These are phyloP conservation scores for Agelas oroides DNA, from an alignment of 37 sponge, comb jelly and placozoan genomes.

Conservation along the genomic window DNA sequence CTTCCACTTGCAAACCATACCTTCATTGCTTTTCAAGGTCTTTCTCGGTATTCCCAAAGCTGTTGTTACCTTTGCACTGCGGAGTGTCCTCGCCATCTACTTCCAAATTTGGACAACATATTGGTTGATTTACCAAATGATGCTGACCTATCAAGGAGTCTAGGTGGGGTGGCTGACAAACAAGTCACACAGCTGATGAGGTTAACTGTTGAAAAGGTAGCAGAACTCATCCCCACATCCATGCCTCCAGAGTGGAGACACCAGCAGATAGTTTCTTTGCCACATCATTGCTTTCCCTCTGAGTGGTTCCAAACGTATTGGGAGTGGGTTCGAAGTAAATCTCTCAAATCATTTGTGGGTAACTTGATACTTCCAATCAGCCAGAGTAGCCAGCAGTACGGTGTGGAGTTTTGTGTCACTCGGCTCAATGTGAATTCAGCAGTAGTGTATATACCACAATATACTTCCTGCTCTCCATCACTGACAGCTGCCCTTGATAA, in stretches of 20 bases:
- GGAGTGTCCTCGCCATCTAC: conserved; percentile 20
- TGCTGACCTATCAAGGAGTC: neutral
- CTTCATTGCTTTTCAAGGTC: conserved; percentile 31
- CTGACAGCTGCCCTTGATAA: conserved; percentile 3
- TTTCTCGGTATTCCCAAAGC: neutral
- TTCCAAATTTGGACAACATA: conserved; percentile 24
- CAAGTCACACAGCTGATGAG: conserved; percentile 18
- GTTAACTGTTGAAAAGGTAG: neutral
- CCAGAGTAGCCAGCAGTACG: neutral
- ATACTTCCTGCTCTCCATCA: neutral
- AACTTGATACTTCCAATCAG: conserved; percentile 19
- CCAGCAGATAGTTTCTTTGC: neutral
- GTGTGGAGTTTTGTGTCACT: neutral
- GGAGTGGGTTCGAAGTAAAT: conserved; percentile 28
- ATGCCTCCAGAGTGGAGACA: conserved; percentile 9
- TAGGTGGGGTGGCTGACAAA: conserved; percentile 17
- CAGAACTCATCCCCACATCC: neutral
- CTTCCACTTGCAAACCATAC: conserved; percentile 54
- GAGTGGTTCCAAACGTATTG: conserved; percentile 41
- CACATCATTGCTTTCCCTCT: neutral
- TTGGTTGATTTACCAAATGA: conserved; percentile 10
- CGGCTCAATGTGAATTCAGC: too few species aligned
- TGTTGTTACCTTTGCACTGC: conserved; percentile 37
- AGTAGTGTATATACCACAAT: neutral
- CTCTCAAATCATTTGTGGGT: neutral